Conservation (phyloP, 2,888 invertebrate species). For the Synergus gifuensis region DNA sequence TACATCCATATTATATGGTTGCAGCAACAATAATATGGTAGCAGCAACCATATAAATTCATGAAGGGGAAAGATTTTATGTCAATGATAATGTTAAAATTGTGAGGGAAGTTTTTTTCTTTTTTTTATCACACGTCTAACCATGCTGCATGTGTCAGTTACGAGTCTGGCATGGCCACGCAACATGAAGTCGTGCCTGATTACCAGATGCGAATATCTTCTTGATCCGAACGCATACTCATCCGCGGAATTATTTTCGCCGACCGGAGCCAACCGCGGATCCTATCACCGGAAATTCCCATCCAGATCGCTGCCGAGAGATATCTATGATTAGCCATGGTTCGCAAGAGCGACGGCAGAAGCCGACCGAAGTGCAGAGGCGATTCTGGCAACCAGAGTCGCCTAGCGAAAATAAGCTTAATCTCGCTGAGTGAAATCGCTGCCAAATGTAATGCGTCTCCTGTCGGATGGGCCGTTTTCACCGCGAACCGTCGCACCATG, state of each 20-base stretch:
- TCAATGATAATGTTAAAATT: neutral
- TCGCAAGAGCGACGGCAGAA: conserved; percentile 48
- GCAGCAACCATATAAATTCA: too few species aligned
- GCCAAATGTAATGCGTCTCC: conserved; percentile 69
- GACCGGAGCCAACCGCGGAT: conserved; percentile 36
- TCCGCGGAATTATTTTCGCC: conserved; percentile 37
- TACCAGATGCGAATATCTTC: conserved; percentile 18
- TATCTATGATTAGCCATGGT: conserved; percentile 52
- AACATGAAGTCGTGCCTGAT: neutral
- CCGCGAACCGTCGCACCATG: conserved; percentile 38
- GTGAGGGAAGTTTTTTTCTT: neutral
- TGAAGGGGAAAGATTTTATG: neutral
- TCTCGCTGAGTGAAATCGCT: conserved; percentile 75
- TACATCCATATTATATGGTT: too few species aligned
- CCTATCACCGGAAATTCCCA: conserved; percentile 51
- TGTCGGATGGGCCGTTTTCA: conserved; percentile 16
- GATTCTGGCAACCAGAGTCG: conserved; percentile 61
- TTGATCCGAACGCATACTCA: conserved; percentile 6
- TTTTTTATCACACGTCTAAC: neutral
- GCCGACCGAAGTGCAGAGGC: conserved; percentile 52
- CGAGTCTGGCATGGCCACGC: neutral
- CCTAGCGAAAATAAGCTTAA: conserved; percentile 75
- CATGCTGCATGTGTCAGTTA: neutral
- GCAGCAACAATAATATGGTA: too few species aligned
- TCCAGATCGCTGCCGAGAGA: conserved; percentile 48